These are phyloP conservation scores for Cricetomys ansorgei DNA, from an alignment of 2,113 vertebrate genomes.

Conservation along the genomic window DNA sequence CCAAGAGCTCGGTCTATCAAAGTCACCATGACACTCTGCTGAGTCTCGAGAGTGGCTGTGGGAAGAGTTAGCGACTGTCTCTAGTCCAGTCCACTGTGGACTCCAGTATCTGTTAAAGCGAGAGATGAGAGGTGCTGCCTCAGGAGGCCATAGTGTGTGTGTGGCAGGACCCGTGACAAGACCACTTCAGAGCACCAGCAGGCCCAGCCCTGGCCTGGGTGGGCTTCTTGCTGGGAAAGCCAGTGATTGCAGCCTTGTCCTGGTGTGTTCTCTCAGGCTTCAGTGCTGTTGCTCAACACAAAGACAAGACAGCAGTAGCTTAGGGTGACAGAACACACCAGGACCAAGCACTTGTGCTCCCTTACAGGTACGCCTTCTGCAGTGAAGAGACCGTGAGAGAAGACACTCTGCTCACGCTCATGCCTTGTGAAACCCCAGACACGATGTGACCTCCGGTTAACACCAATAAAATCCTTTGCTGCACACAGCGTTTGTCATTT, in stretches of 20 bases:
- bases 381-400: constrained; percentile 12
- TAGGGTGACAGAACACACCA: background rate
- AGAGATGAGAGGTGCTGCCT: rapidly evolving
- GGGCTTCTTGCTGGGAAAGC: background rate
- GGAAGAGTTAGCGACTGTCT: background rate
- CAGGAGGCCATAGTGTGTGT: background rate
- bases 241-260: background rate
- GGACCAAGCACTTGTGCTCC: background rate
- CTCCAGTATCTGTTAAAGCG: background rate
- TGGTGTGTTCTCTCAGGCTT: background rate
- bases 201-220: background rate
- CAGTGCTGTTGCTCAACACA: background rate
- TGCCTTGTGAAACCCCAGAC: constrained; percentile 29
- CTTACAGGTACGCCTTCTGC: constrained; percentile 71
- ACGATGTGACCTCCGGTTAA: rapidly evolving
- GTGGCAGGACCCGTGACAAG: background rate
- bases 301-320: rapidly evolving
- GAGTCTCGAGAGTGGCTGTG: background rate
- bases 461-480: constrained; percentile 46
- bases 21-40: rapidly evolving
- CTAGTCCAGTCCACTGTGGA: background rate
- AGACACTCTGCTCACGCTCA: constrained; percentile 61
- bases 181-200: background rate
- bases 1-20: background rate
- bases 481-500: background rate